These are phyloP conservation scores for Orycteropus afer DNA, from an alignment of 2,113 vertebrate species.

Conservation along the genomic window DNA sequence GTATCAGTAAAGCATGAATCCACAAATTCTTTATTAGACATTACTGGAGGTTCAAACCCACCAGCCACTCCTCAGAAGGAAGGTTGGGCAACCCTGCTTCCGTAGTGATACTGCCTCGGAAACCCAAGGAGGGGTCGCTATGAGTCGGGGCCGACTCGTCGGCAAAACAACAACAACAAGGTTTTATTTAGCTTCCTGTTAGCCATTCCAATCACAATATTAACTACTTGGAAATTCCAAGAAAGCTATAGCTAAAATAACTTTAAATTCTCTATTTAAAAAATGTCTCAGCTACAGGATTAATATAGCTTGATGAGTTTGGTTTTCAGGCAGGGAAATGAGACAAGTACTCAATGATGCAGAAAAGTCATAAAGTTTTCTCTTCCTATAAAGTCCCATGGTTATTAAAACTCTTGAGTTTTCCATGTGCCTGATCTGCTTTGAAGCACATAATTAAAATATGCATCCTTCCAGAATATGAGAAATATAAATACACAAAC, in stretches of 20 bases:
- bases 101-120: no score
- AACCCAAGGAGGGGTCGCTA: no score
- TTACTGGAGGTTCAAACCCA: no score
- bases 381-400: neutral
- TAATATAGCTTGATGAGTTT: slow-evolving; percentile 10
- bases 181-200: neutral
- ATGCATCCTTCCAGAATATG: neutral
- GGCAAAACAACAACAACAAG: no score
- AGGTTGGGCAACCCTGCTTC: no score
- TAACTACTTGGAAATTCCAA: slow-evolving; percentile 18
- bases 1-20: neutral
- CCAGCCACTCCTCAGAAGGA: no score
- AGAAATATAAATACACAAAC: slow-evolving; percentile 1
- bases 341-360: slow-evolving; percentile 32
- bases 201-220: neutral
- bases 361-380: slow-evolving; percentile 10
- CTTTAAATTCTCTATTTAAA: slow-evolving; percentile 41
- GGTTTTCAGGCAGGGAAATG: slow-evolving; percentile 50
- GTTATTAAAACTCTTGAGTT: slow-evolving; percentile 9
- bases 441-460: slow-evolving; percentile 47
- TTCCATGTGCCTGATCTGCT: neutral
- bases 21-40: neutral
- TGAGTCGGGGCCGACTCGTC: no score
- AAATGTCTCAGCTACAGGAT: neutral
- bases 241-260: neutral